Evolutionary conservation across 1,140 invertebrate species (phyloP).

Genomic region (Temnothorax curvispinosus): DNA sequence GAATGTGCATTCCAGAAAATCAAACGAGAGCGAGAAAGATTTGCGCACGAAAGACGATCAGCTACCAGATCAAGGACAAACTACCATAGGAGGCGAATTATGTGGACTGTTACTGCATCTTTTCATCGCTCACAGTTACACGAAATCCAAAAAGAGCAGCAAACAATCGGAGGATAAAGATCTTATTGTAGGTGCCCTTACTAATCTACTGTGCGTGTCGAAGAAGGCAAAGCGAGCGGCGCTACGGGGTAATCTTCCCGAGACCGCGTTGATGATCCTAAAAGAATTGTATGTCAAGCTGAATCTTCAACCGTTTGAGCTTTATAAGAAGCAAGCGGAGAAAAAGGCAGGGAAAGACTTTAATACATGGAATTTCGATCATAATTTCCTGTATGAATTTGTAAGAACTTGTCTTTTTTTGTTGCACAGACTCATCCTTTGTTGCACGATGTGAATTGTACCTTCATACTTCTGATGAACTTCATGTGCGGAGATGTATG

Average conservation of each 20-base stretch:
- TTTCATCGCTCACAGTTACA: constrained; percentile 84
- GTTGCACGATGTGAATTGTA: constrained; percentile 83
- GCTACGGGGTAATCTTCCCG: constrained; percentile 80
- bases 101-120: constrained; percentile 84
- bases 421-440: constrained; percentile 81
- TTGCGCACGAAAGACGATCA: constrained; percentile 24
- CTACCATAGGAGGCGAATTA: constrained; percentile 81
- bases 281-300: constrained; percentile 85
- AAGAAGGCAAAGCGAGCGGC: constrained; percentile 83
- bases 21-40: constrained; percentile 30
- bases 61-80: constrained; percentile 23
- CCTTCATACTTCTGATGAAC: constrained; percentile 86
- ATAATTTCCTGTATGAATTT: neutral
- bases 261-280: constrained; percentile 81
- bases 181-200: constrained; percentile 82
- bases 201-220: constrained; percentile 85
- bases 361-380: constrained; percentile 5
- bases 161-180: constrained; percentile 80
- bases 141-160: constrained; percentile 76
- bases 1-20: constrained; percentile 54
- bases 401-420: constrained; percentile 59
- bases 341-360: constrained; percentile 74
- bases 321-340: constrained; percentile 80
- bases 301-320: constrained; percentile 85
- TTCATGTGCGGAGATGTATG: constrained; percentile 82